phyloP scores from a whole-genome alignment of 1,140 invertebrate genomes.

The Drosophila ironensis region DNA sequence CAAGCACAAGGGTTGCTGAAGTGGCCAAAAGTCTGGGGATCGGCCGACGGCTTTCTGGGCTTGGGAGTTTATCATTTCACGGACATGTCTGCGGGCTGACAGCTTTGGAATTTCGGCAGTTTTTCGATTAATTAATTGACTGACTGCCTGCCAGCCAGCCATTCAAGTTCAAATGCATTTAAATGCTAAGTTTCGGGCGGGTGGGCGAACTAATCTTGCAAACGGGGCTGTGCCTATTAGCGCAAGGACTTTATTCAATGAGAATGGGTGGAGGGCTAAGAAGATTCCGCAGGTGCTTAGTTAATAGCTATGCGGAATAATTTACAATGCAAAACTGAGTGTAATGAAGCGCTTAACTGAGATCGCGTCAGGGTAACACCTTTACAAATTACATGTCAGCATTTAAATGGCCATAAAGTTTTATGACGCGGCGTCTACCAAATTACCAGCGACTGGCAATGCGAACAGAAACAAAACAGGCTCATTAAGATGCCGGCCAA shows the following conservation, averaged over 20 bases:
- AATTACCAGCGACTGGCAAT: conserved; percentile 32
- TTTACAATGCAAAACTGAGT: conserved; percentile 40
- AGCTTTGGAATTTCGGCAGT: conserved; percentile 59
- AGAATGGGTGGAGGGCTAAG: no score
- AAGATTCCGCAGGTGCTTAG: no score
- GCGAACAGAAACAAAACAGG: conserved; percentile 18
- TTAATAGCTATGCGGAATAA: neutral
- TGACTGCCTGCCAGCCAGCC: conserved; percentile 12
- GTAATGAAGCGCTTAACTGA: conserved; percentile 29
- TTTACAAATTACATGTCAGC: conserved; percentile 46
- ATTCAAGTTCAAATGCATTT: conserved; percentile 34
- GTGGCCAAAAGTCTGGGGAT: conserved; percentile 37
- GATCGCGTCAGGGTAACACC: conserved; percentile 12
- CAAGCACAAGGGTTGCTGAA: conserved; percentile 54
- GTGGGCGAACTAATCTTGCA: neutral
- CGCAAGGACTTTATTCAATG: no score
- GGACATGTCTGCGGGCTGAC: conserved; percentile 61
- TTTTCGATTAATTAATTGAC: conserved; percentile 60
- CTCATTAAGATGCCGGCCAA: conserved; percentile 41
- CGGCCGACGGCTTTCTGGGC: conserved; percentile 37
- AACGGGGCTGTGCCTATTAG: neutral
- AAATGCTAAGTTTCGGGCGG: conserved; percentile 10
- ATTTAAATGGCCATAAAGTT: conserved; percentile 43
- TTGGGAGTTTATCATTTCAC: conserved; percentile 62
- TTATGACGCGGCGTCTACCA: conserved; percentile 17